A percentile compares a stretch with the other conserved stretches of the same genome.
Evolutionary conservation across 2,113 vertebrate genomes (phyloP).

Genomic region (Leptocoma aspasia): DNA sequence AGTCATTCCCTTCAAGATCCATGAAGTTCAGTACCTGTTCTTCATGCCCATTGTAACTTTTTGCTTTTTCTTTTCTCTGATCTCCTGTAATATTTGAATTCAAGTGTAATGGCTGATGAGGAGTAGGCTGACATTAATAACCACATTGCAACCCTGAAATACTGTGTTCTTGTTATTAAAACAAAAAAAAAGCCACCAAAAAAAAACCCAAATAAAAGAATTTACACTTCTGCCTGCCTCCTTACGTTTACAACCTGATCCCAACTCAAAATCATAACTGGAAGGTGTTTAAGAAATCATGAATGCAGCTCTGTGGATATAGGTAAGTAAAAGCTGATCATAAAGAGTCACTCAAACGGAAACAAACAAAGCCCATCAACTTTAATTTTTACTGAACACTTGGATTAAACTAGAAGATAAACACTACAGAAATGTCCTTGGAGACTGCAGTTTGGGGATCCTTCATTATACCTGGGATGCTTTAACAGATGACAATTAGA

Average conservation of each 20-base stretch:
- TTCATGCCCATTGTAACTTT: not conserved
- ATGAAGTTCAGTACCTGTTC: not conserved
- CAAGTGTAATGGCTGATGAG: not conserved
- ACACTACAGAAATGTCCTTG: not conserved
- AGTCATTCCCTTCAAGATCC: slow-evolving; percentile 12
- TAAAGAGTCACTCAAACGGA: not conserved
- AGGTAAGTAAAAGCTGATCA: not conserved
- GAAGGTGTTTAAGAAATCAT: not conserved
- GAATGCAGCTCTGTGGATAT: not conserved
- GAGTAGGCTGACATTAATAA: not conserved
- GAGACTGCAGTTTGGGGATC: not conserved
- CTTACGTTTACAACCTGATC: not conserved
- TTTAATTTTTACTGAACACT: not conserved
- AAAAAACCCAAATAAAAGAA: not conserved
- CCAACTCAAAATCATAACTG: not conserved
- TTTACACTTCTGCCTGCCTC: not conserved
- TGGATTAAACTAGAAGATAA: not conserved
- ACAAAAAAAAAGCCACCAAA: not conserved
- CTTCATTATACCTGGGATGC: not conserved
- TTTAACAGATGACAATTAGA: not conserved
- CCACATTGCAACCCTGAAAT: not conserved
- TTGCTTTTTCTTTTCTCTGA: not conserved
- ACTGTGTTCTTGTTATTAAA: not conserved
- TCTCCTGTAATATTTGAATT: not conserved
- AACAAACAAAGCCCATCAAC: not conserved